Evolutionary conservation across 2,113 vertebrate species (phyloP), one percentile per base, ranked within the genome.

Genomic region (Epinephelus moara): DNA sequence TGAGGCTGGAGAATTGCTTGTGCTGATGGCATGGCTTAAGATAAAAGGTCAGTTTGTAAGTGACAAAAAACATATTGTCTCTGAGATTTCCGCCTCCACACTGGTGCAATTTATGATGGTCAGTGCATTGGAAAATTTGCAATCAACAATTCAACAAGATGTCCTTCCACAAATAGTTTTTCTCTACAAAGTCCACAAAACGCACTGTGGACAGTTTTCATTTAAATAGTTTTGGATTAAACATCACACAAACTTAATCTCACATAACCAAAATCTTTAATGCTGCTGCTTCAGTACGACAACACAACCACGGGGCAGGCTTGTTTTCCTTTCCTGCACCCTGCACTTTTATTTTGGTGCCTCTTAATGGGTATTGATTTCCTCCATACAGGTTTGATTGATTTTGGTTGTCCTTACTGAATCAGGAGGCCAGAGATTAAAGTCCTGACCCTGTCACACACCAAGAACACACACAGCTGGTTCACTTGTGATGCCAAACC

Each of bases 291-390:
- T 8, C 13, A 9, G 23, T 0, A n/a, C 14, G 17, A 52, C 21
- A 4, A 7, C 33, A 19, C 6, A 14, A 52, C 23, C 52, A 25
- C 23, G 1, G 9, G n/a, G 45, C 60, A 33, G 18, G 4, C 19
- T 33, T 25, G 6, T 63, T 80, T 67, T 25, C 12, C 23, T 30
- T 68, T 47, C 40, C 57, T 57, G n/a, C 55, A 50, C 73, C 49
- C 62, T 70, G 64, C 6, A 25, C 17, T 30, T 40, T 52, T 59
- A n/a, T 55, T 37, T 30, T 6, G n/a, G 9, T 17, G 18, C 42
- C 53, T 78, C 70, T 61, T 85, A 77, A 85, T 79, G 64, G 45
- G 3, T 56, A 85, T 88, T 10, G 75, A 85, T 88, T 52, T 18
- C 21, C 53, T 72, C 49, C 66, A 1, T 1, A 25, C 60, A 25